These are phyloP conservation scores for Presbytis comata DNA, from an alignment of 2,797 vertebrate species.

Conservation along the genomic window DNA sequence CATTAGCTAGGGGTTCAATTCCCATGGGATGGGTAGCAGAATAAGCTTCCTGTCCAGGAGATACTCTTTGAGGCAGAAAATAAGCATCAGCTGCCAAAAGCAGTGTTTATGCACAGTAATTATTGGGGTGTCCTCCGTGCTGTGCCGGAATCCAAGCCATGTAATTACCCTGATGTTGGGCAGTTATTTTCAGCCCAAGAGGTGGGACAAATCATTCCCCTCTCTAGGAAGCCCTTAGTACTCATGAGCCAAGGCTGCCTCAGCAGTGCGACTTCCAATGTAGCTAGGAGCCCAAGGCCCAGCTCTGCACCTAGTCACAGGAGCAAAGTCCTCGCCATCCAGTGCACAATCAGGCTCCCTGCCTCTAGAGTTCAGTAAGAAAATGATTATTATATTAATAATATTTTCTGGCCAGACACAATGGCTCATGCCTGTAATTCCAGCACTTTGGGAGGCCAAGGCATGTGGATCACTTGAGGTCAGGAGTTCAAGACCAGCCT, in stretches of 20 bases:
- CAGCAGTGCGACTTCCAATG: not conserved
- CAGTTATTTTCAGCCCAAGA: conserved; percentile 71
- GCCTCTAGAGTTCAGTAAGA: not conserved
- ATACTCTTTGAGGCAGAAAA: conserved; percentile 27
- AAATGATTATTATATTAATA: not conserved
- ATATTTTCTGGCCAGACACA: not conserved
- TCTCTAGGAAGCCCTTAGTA: conserved; percentile 12
- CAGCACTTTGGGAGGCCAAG: not conserved
- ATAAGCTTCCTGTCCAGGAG: conserved; percentile 36
- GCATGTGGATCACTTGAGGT: not conserved
- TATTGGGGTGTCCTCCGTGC: conserved; percentile 50
- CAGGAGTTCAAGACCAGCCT: not conserved
- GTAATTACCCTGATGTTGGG: conserved; percentile 54
- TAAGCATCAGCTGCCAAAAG: conserved; percentile 29
- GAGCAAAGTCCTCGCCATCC: not conserved
- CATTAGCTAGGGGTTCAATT: not conserved
- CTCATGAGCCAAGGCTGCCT: not conserved
- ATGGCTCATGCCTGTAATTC: not conserved
- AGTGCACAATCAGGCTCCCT: not conserved
- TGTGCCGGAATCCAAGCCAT: not conserved
- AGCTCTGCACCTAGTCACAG: not conserved
- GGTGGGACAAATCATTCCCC: conserved; percentile 28
- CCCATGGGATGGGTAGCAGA: not conserved
- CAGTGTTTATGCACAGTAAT: conserved; percentile 27
- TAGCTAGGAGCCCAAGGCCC: not conserved